phyloP scores from a whole-genome alignment of 1,140 invertebrate species.

The Hesperophylax magnus region DNA sequence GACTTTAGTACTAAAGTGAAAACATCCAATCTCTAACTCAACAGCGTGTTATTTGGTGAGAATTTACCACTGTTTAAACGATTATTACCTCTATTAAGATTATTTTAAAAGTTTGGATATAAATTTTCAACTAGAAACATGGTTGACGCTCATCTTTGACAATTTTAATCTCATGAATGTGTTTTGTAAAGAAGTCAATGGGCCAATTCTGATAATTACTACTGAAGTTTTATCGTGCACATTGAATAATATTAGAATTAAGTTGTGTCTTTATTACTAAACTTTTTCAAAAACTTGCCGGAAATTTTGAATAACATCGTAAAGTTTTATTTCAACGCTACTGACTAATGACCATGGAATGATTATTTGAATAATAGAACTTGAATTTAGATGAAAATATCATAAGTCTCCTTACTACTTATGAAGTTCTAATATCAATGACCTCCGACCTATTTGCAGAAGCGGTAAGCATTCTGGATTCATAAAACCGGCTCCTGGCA shows the following conservation, averaged over 20 bases:
- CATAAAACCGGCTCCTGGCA: too few relatives aligned
- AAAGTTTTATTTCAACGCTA: conserved; percentile 6
- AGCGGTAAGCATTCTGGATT: too few relatives aligned
- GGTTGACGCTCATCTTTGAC: neutral
- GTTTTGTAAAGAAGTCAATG: neutral
- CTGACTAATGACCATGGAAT: neutral
- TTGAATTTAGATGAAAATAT: neutral
- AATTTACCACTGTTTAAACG: neutral
- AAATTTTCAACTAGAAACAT: neutral
- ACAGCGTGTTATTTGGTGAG: neutral
- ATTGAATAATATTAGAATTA: conserved; percentile 7
- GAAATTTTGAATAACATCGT: neutral
- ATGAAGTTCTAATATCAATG: too few relatives aligned
- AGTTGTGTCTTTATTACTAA: conserved; percentile 4
- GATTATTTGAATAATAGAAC: neutral
- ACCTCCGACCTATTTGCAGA: too few relatives aligned
- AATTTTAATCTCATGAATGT: conserved; percentile 10
- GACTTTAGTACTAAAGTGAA: too few relatives aligned
- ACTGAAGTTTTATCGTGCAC: neutral
- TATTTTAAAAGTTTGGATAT: neutral
- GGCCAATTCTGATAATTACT: neutral
- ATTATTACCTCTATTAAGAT: neutral
- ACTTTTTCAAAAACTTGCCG: neutral
- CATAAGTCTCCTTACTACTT: too few relatives aligned
- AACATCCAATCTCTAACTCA: too few relatives aligned